Base-by-base conservation (phyloP, 2,888 invertebrate species). In the Lasioglossum figueresi region DNA sequence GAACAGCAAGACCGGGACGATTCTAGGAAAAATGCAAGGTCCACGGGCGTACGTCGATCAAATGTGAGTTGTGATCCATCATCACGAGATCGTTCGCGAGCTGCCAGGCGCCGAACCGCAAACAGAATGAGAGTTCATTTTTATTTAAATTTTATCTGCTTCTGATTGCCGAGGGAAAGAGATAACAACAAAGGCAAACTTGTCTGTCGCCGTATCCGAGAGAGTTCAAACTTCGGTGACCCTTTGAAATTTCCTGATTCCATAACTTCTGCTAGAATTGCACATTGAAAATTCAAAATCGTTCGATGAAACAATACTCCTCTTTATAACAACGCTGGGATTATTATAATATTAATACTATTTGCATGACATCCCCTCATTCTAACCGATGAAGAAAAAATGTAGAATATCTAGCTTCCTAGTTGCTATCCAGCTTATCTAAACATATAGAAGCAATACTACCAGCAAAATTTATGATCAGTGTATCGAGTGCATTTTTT, bases 21-120 rank as follows among this genome's bases (percentile, higher is more conserved):
- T 99, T 79, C 96, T 97, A 12, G 99, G 99, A 76, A 98, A 98
- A 95, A 96, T 99, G 94, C 98, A 99, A 95, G 99, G 99, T 19
- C 96, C 96, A 70, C 97, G 97, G 93, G 95, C 96, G 12, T 96
- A 97, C 91, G 96, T 99, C 77, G 98, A 98, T 93, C 97, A 97
- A 94, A 98, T 99, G 99, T 98, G 95, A 96, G 97, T 96, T 81
- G 40, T 91, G 78, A 74, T 86, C 70, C 70, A 23, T 63, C 68
- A 72, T 78, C 86, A 48, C 31, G 74, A n/a, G 37, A 27, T 19
- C 59, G 27, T 63, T 77, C 77, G 45, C 73, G 73, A 76, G 75
- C 66, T 45, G 79, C 83, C 84, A 63, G 68, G 78, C 83, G 75
- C 75, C 83, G 66, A 83, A 79, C 63, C 63, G 78, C 78, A 83